phyloP scores from a whole-genome alignment of 2,113 vertebrate species.

The Cyprinus carpio region DNA sequence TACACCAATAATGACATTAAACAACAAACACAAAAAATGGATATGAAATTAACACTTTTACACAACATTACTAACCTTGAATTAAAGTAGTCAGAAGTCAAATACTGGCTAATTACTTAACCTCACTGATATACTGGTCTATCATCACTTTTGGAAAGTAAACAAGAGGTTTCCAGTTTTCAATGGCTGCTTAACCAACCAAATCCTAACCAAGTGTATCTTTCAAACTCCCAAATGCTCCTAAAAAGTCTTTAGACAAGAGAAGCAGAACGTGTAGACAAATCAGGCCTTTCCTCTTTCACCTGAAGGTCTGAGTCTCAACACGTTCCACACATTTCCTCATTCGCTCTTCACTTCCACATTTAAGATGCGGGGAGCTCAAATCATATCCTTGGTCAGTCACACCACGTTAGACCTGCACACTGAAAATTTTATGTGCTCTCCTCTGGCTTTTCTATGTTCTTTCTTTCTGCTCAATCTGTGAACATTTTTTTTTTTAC shows the following conservation, averaged over 20 bases:
- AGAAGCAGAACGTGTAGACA: constrained; percentile 64
- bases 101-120: neutral
- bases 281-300: constrained; percentile 64
- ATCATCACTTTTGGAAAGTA: neutral
- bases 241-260: constrained; percentile 49
- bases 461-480: neutral
- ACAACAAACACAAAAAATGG: neutral
- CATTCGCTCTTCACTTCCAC: neutral
- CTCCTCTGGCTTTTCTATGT: neutral
- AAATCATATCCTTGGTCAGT: neutral
- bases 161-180: neutral
- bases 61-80: too few species aligned
- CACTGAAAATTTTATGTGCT: constrained; percentile 11
- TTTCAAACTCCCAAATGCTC: constrained; percentile 42
- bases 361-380: neutral
- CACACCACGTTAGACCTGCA: neutral
- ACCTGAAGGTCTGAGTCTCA: constrained; percentile 54
- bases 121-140: neutral
- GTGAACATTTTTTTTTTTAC: neutral
- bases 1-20: neutral
- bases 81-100: neutral
- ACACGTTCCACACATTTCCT: constrained; percentile 54
- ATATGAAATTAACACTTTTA: too few species aligned
- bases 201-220: neutral
- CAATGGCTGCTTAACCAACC: neutral